Conservation (phyloP, 2,797 vertebrate genomes). For the Phoxinus dragarum region DNA sequence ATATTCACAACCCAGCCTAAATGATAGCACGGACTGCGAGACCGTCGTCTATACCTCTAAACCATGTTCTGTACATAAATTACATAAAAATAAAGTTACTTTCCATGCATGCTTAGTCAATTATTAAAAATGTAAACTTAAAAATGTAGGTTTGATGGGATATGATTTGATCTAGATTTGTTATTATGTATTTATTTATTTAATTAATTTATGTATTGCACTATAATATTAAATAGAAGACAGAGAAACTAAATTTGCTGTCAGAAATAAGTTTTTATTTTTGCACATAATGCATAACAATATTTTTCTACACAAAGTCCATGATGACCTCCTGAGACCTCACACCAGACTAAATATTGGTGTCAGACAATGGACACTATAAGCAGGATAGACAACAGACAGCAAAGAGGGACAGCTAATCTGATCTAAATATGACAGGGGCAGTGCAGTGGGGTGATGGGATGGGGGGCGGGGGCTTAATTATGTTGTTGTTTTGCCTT, state of each 20-base stretch:
- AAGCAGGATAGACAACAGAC: constrained; percentile 58
- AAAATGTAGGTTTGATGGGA: neutral
- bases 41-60: neutral
- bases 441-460: neutral
- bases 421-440: constrained; percentile 59
- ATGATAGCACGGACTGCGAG: constrained; percentile 6
- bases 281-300: neutral
- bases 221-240: neutral
- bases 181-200: no score
- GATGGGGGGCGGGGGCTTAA: constrained; percentile 18
- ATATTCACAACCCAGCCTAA: constrained; percentile 16
- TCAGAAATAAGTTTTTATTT: neutral
- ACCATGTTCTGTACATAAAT: neutral
- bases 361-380: constrained; percentile 59
- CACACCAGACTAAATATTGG: constrained; percentile 47
- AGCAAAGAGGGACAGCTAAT: constrained; percentile 58
- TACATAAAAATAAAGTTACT: neutral
- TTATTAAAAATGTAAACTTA: neutral
- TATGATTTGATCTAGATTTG: neutral
- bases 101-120: neutral
- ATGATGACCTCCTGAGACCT: neutral
- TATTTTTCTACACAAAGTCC: neutral
- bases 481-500: constrained; percentile 53
- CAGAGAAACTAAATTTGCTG: neutral
- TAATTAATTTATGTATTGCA: neutral